These are phyloP conservation scores for Bradypodion ventrale DNA, from an alignment of 2,797 vertebrate species.

Conservation along the genomic window DNA sequence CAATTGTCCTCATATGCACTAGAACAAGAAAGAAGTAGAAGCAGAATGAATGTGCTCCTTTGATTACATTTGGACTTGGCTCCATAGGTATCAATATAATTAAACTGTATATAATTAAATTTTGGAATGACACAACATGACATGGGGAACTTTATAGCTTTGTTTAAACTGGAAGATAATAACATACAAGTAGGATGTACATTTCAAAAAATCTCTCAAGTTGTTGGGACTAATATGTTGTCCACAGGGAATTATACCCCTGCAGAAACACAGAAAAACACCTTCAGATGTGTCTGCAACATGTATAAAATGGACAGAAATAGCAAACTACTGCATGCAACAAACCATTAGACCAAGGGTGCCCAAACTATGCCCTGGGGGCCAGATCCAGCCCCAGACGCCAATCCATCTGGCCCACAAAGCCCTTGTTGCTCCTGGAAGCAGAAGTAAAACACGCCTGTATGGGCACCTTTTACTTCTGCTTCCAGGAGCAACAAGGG, in stretches of 20 bases:
- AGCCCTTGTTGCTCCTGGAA: too few species aligned
- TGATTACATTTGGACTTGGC: slow-evolving; percentile 38
- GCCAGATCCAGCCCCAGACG: too few species aligned
- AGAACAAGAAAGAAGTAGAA: slow-evolving; percentile 48
- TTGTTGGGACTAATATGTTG: slow-evolving; percentile 14
- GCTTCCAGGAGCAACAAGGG: too few species aligned
- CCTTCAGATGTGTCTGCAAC: slow-evolving; percentile 15
- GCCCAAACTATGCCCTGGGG: too few species aligned
- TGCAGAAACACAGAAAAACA: background rate
- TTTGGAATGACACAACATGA: slow-evolving; percentile 26
- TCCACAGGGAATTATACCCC: slow-evolving; percentile 9
- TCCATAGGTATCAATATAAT: slow-evolving; percentile 43
- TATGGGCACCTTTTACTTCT: too few species aligned
- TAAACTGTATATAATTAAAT: slow-evolving; percentile 49
- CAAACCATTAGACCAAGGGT: too few species aligned
- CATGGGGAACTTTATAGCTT: slow-evolving; percentile 9
- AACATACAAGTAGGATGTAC: slow-evolving; percentile 7
- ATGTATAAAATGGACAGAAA: slow-evolving; percentile 5
- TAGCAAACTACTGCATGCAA: background rate
- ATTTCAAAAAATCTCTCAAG: slow-evolving; percentile 15
- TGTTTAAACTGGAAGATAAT: background rate
- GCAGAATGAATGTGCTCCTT: slow-evolving; percentile 36
- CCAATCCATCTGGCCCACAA: too few species aligned
- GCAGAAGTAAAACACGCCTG: too few species aligned
- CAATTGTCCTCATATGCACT: slow-evolving; percentile 69